Percentiles rank a stretch among this genome's conserved stretches.
These are phyloP conservation scores for Coregonus suidteri DNA, from an alignment of 2,797 vertebrate genomes.

Conservation along the genomic window DNA sequence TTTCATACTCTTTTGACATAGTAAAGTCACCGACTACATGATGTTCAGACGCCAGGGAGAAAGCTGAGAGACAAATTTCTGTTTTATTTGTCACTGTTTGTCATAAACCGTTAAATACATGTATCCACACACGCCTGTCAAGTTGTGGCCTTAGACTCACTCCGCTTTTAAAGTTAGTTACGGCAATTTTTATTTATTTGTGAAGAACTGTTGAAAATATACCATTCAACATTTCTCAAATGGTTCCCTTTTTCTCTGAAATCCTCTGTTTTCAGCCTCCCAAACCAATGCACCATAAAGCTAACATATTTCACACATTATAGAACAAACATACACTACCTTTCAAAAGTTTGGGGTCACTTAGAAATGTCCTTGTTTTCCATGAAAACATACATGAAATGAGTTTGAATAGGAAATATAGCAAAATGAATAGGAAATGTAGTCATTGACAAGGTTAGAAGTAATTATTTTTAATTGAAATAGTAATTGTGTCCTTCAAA, in stretches of 20 bases:
- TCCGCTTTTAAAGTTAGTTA: constrained; percentile 26
- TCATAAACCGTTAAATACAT: constrained; percentile 56
- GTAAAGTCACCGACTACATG: constrained; percentile 70
- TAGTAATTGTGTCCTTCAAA: too few relatives aligned
- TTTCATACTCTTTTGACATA: constrained; percentile 75
- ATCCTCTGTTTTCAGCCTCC: neutral
- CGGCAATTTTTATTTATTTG: neutral
- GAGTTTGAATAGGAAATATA: too few relatives aligned
- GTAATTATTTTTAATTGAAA: too few relatives aligned
- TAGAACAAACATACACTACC: constrained; percentile 25
- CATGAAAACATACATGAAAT: too few relatives aligned
- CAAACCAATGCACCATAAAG: constrained; percentile 25
- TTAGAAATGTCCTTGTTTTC: too few relatives aligned
- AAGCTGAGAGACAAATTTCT: constrained; percentile 58
- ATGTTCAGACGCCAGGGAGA: constrained; percentile 74
- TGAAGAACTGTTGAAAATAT: constrained; percentile 30
- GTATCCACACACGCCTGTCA: constrained; percentile 20
- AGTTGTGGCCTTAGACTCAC: constrained; percentile 22
- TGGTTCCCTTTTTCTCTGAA: neutral
- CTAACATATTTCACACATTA: constrained; percentile 26
- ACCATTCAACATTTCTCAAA: constrained; percentile 32
- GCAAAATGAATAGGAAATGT: too few relatives aligned
- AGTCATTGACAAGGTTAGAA: too few relatives aligned
- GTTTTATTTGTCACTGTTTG: constrained; percentile 64
- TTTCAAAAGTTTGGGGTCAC: too few relatives aligned